Evolutionary conservation across 1,140 invertebrate species (phyloP), one percentile per base, ranked within the genome.

Genomic region (Procambarus virginalis): DNA sequence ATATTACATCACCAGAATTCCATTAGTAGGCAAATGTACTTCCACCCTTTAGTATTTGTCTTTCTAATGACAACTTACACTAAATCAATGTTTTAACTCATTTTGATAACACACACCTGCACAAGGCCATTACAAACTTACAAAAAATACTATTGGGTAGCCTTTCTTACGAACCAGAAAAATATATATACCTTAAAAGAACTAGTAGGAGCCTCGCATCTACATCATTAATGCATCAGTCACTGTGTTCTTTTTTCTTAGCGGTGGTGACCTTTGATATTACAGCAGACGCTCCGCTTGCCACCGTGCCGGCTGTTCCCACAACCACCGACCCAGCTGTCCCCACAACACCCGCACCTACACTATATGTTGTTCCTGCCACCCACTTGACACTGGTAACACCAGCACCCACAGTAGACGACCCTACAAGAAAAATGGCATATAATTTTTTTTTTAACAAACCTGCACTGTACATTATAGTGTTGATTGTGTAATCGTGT

Each of bases 361-460:
- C 91, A 49, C 84, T 91, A 83, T 92, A 92, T 9, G 89, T 91
- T 49, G 91, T 92, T 10, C 91, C 91, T 51, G 91, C 91, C n/a
- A 92, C 86, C 91, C 91, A 92, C 76, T 92, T 92, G 20, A 82
- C 91, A 70, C 91, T 55, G 9, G 85, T 78, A 6, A 92, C 91
- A n/a, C 91, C 91, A 17, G 86, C 91, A 5, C 91, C 91, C 3
- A 92, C 84, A 22, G 88, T 92, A 55, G 60, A 83, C 34, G 88
- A 92, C 4, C 91, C 91, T 92, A 60, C 2, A 22, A 48, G 17
- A 51, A 64, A 84, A 60, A 17, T 58, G 34, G 34, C 34, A 34
- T 34, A 34, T 34, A 34, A 0, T 0, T 34, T 34, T 34, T 34
- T 34, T 34, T 34, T 34, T 34, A 34, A 34, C 34, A 34, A 34